Evolutionary conservation across 37 sponge, comb jelly and placozoan species (phyloP).

Genomic region (Spongilla lacustris): DNA sequence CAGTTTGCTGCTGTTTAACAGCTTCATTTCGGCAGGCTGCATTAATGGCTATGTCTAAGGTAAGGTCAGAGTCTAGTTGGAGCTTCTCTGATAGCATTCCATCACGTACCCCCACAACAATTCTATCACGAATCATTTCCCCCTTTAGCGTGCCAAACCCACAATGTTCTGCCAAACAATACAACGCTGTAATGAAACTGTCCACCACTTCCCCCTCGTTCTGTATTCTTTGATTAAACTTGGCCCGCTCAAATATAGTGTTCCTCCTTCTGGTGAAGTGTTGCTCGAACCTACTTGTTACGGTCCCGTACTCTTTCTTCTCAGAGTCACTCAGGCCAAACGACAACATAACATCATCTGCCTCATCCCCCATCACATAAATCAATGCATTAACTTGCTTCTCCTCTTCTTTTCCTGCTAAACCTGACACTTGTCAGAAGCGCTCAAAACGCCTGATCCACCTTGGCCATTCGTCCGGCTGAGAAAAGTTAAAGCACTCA

Average conservation of each 20-base stretch:
- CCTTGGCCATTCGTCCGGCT: slow-evolving; percentile 25
- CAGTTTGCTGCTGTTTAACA: too few species aligned
- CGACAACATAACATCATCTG: slow-evolving; percentile 17
- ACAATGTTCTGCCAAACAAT: background rate
- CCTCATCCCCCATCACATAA: slow-evolving; percentile 46
- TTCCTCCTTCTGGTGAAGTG: background rate
- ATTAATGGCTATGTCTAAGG: too few species aligned
- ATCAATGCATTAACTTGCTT: slow-evolving; percentile 29
- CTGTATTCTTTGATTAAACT: too few species aligned
- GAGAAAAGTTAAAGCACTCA: slow-evolving; percentile 10
- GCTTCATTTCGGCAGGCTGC: too few species aligned
- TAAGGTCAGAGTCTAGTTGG: too few species aligned
- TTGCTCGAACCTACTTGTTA: background rate
- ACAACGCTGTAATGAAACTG: too few species aligned
- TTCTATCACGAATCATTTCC: background rate
- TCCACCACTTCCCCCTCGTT: too few species aligned
- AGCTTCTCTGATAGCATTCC: too few species aligned
- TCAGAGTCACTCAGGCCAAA: background rate
- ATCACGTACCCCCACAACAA: too few species aligned
- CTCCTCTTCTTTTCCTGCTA: slow-evolving; percentile 21
- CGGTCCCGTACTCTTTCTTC: background rate
- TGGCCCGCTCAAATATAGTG: background rate
- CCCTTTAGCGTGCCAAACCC: too few species aligned
- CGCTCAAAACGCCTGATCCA: slow-evolving; percentile 28
- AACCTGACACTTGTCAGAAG: slow-evolving; percentile 7